Percentiles rank a stretch among this genome's conserved stretches.
Evolutionary conservation across 1,140 invertebrate species (phyloP).

Genomic region (Pygmarrhopalites habei): DNA sequence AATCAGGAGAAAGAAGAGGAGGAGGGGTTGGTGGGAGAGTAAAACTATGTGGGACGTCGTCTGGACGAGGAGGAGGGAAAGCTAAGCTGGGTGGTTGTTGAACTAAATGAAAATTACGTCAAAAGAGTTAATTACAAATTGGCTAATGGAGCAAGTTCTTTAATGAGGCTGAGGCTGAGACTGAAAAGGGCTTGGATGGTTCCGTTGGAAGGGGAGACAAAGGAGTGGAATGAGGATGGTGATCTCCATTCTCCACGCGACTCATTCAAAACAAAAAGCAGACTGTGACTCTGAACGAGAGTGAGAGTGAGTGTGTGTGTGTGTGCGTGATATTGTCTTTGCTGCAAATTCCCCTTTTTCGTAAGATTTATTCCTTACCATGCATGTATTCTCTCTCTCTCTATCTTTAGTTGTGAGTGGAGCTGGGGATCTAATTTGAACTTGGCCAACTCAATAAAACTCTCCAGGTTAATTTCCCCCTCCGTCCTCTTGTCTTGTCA

Average conservation of each 20-base stretch:
- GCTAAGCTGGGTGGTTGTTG: neutral
- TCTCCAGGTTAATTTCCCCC: slow-evolving; percentile 25
- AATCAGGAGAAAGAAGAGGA: slow-evolving; percentile 18
- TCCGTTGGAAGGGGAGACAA: slow-evolving; percentile 9
- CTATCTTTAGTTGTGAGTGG: too few species aligned
- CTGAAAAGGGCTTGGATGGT: too few species aligned
- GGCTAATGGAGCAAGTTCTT: slow-evolving; percentile 37
- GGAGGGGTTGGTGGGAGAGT: neutral
- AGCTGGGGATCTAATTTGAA: slow-evolving; percentile 20
- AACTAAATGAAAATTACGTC: slow-evolving; percentile 38
- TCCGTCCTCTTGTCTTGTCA: neutral
- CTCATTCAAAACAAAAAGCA: slow-evolving; percentile 14
- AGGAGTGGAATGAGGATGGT: slow-evolving; percentile 2
- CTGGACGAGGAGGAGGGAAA: neutral
- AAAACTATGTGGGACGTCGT: slow-evolving; percentile 25
- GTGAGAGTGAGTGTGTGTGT: too few species aligned
- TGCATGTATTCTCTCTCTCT: too few species aligned
- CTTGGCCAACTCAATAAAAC: slow-evolving; percentile 27
- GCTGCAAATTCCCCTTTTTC: too few species aligned
- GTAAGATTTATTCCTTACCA: slow-evolving; percentile 8
- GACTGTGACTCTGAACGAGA: too few species aligned
- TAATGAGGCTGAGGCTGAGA: slow-evolving; percentile 24
- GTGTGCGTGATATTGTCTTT: slow-evolving; percentile 4
- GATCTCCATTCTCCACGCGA: neutral
- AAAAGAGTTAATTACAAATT: slow-evolving; percentile 39